Percentiles rank a stretch among this genome's conserved stretches.
Evolutionary conservation across 2,888 invertebrate species (phyloP).

Genomic region (Pseudolycoriella hygida): DNA sequence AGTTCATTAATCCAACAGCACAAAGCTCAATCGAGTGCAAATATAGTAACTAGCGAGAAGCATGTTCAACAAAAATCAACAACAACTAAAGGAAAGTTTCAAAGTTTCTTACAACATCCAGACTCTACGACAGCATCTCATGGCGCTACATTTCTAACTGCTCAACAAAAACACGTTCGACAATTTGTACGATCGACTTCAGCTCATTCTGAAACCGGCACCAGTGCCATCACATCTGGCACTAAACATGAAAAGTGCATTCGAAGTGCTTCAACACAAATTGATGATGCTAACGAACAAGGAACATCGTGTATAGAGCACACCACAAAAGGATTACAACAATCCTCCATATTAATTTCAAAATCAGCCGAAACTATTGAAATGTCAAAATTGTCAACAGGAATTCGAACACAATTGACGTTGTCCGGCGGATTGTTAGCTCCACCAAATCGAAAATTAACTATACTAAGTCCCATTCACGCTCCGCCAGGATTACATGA

Average conservation of each 20-base stretch:
- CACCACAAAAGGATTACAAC: conserved; percentile 22
- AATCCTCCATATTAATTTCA: conserved; percentile 27
- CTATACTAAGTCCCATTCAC: conserved; percentile 62
- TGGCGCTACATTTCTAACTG: conserved; percentile 19
- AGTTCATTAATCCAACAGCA: conserved; percentile 30
- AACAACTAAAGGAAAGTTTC: conserved; percentile 22
- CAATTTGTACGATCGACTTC: conserved; percentile 29
- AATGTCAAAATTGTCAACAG: conserved; percentile 16
- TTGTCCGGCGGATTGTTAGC: conserved; percentile 27
- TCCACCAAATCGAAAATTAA: conserved; percentile 39
- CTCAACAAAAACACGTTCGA: conserved; percentile 28
- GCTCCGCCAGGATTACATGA: conserved; percentile 40
- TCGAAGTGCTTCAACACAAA: conserved; percentile 27
- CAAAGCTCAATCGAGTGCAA: conserved; percentile 27
- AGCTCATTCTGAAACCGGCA: conserved; percentile 26
- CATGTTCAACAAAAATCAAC: conserved; percentile 4
- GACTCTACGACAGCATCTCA: conserved; percentile 17
- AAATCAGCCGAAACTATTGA: conserved; percentile 30
- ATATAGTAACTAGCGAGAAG: conserved; percentile 20
- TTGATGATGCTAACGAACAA: conserved; percentile 15
- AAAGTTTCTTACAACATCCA: conserved; percentile 28
- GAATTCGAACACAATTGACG: conserved; percentile 27
- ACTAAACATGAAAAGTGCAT: conserved; percentile 22
- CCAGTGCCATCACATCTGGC: conserved; percentile 11
- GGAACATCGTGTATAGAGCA: conserved; percentile 13